A percentile compares a stretch with the other conserved stretches of the same genome.
These are phyloP conservation scores for Phenganax marumi DNA, from an alignment of 92 coral and sea anemone species.

Conservation along the genomic window DNA sequence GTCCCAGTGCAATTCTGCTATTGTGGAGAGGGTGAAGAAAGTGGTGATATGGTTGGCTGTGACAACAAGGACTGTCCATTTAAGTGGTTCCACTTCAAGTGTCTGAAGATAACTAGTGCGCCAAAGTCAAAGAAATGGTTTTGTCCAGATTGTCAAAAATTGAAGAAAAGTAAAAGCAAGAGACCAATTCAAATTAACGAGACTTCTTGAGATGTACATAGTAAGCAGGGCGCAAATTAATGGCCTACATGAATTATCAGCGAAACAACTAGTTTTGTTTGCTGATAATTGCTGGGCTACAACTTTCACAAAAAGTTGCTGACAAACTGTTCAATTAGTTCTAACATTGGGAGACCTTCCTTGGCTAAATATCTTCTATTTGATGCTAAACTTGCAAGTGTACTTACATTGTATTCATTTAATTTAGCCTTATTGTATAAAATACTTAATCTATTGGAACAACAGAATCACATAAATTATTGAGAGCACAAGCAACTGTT, in stretches of 20 bases:
- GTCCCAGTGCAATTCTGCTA: background rate
- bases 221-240: background rate
- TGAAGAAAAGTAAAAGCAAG: background rate
- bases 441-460: constrained; percentile 55
- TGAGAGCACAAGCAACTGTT: constrained; percentile 60
- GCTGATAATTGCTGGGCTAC: background rate
- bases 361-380: too few species aligned
- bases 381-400: too few species aligned
- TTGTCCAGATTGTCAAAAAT: background rate
- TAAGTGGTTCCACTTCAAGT: background rate
- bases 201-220: background rate
- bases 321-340: too few species aligned
- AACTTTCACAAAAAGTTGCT: too few species aligned
- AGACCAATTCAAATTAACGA: background rate
- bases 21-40: background rate
- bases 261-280: background rate
- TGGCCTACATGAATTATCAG: background rate
- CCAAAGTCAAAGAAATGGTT: constrained; percentile 5
- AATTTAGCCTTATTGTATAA: background rate
- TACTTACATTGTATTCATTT: background rate
- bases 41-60: background rate
- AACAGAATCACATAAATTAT: constrained; percentile 63
- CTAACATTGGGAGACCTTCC: too few species aligned
- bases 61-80: background rate
- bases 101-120: background rate